Evolutionary conservation across 2,113 vertebrate genomes (phyloP).

Genomic region (Mesitornis unicolor): DNA sequence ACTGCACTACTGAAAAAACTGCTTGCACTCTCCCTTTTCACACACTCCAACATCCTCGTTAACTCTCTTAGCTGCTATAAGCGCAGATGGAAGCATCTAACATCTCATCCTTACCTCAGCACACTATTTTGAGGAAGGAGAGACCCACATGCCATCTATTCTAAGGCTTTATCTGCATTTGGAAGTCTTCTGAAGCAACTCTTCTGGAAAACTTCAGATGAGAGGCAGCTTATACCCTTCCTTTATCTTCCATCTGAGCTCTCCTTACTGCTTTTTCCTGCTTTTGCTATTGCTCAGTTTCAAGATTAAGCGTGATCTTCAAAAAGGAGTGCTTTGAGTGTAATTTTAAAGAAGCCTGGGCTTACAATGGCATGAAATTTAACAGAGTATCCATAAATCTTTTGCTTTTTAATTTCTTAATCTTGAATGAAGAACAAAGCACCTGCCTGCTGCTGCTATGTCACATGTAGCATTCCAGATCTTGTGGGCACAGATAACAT

Average conservation of each 20-base stretch:
- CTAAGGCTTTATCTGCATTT: constrained; percentile 11
- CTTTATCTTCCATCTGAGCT: not conserved
- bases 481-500: not conserved
- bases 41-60: not conserved
- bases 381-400: not conserved
- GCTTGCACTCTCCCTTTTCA: not conserved
- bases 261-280: not conserved
- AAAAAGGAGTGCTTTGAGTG: not conserved
- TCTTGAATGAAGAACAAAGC: not conserved
- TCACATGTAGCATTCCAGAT: not conserved
- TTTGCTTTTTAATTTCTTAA: not conserved
- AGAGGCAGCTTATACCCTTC: not conserved
- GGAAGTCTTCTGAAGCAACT: not conserved
- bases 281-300: not conserved
- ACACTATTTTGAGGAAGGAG: not conserved
- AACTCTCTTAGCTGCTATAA: not conserved
- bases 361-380: not conserved
- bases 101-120: constrained; percentile 6
- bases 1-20: not conserved
- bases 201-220: not conserved
- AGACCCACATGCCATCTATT: not conserved
- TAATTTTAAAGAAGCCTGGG: not conserved
- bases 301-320: not conserved
- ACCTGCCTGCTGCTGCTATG: not conserved
- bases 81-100: not conserved